Conservation (phyloP, 2,888 invertebrate genomes). For the Oscheius myriophilus region DNA sequence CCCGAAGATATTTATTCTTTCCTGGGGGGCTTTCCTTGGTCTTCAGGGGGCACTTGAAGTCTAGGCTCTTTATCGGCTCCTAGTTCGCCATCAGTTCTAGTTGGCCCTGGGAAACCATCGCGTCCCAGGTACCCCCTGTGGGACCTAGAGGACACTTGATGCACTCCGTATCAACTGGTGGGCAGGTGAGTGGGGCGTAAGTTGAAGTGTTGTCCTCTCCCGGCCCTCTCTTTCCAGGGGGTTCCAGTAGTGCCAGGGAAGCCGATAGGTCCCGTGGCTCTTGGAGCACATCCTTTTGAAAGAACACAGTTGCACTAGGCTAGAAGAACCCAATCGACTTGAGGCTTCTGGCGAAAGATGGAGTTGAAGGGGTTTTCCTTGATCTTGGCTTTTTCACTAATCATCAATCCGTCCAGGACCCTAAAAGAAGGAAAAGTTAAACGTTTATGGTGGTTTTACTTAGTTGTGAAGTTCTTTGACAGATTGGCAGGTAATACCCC, state of each 20-base stretch:
- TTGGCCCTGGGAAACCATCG: conserved; percentile 50
- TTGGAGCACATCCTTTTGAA: conserved; percentile 60
- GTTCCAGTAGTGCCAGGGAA: conserved; percentile 51
- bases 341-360: conserved; percentile 65
- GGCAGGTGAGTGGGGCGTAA: conserved; percentile 56
- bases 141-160: conserved; percentile 62
- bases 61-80: conserved; percentile 39
- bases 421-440: no score
- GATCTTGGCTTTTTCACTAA: conserved; percentile 65
- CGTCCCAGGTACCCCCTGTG: conserved; percentile 59
- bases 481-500: no score
- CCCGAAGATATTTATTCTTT: conserved; percentile 9
- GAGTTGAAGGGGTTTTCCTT: conserved; percentile 57
- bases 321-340: conserved; percentile 58
- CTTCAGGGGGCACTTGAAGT: no score
- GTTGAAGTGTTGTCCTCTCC: conserved; percentile 53
- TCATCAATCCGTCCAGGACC: no score
- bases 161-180: conserved; percentile 44
- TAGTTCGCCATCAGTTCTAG: conserved; percentile 46
- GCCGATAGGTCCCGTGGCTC: conserved; percentile 57
- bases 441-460: no score
- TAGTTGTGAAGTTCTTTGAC: no score
- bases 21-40: no score
- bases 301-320: conserved; percentile 68
- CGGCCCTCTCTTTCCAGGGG: conserved; percentile 57